phyloP scores from a whole-genome alignment of 2,888 invertebrate genomes.

The Diarsia mendica region DNA sequence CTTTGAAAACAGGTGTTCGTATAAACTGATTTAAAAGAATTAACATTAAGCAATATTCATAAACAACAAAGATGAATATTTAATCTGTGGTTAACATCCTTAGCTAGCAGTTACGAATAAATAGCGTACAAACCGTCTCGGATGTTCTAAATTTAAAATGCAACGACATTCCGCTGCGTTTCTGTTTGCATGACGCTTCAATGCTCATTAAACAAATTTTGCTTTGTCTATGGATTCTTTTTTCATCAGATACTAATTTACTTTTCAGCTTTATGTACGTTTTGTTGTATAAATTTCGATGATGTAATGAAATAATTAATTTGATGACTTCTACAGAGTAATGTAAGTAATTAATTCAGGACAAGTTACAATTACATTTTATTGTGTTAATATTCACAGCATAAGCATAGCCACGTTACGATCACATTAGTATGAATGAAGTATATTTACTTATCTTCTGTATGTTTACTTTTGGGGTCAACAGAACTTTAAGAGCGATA shows the following conservation, averaged over 20 bases:
- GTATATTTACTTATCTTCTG: slow-evolving; percentile 27
- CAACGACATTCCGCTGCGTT: slow-evolving; percentile 72
- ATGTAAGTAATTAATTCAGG: slow-evolving; percentile 39
- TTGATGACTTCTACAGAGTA: slow-evolving; percentile 13
- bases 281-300: background rate
- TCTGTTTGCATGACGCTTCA: slow-evolving; percentile 63
- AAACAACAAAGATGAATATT: slow-evolving; percentile 16
- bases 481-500: slow-evolving; percentile 39
- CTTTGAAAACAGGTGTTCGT: slow-evolving; percentile 16
- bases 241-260: background rate
- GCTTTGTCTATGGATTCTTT: slow-evolving; percentile 54
- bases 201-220: slow-evolving; percentile 60
- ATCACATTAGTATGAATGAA: slow-evolving; percentile 48
- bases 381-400: slow-evolving; percentile 13
- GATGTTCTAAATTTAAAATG: slow-evolving; percentile 77
- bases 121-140: slow-evolving; percentile 67
- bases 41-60: slow-evolving; percentile 9
- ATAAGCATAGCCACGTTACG: slow-evolving; percentile 16
- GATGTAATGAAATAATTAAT: slow-evolving; percentile 17
- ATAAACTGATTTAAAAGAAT: slow-evolving; percentile 4
- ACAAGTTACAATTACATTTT: slow-evolving; percentile 1
- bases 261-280: slow-evolving; percentile 2
- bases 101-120: slow-evolving; percentile 61
- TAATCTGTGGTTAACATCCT: slow-evolving; percentile 53
- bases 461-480: slow-evolving; percentile 45